These are phyloP conservation scores for Propithecus deckenii DNA, from an alignment of 2,797 vertebrate genomes.

Conservation along the genomic window DNA sequence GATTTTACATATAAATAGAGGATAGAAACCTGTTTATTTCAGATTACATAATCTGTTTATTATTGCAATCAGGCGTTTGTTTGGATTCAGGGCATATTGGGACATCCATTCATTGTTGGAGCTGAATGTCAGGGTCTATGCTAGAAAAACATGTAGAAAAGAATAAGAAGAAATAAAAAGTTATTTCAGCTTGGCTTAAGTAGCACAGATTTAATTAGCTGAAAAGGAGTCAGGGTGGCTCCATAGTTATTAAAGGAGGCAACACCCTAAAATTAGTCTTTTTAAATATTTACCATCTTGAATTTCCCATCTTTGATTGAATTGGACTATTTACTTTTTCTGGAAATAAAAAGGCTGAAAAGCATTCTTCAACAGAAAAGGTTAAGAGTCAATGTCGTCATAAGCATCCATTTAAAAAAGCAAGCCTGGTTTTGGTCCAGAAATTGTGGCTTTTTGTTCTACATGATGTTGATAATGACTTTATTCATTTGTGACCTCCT, in stretches of 20 bases:
- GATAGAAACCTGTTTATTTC: not conserved
- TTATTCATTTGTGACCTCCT: not conserved
- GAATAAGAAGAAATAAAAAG: not conserved
- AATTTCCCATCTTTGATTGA: not conserved
- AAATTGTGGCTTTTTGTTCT: not conserved
- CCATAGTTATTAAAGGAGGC: not conserved
- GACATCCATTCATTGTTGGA: not conserved
- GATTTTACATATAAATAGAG: slow-evolving; percentile 32
- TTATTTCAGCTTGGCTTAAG: slow-evolving; percentile 44
- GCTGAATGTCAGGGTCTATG: slow-evolving; percentile 10
- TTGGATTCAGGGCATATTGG: slow-evolving; percentile 15
- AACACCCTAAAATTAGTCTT: slow-evolving; percentile 18
- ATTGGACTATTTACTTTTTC: not conserved
- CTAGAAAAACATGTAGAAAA: not conserved
- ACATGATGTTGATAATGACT: fast-evolving
- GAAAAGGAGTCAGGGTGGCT: not conserved
- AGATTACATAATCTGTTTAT: slow-evolving; percentile 65
- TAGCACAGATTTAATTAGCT: slow-evolving; percentile 39
- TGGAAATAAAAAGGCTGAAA: not conserved
- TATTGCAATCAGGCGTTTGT: slow-evolving; percentile 13
- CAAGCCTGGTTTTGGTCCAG: not conserved
- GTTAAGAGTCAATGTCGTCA: not conserved
- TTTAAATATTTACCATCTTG: slow-evolving; percentile 10
- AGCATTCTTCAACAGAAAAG: not conserved
- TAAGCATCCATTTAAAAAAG: not conserved